These are phyloP conservation scores for Agrochola lota DNA, from an alignment of 2,888 invertebrate species.

Conservation along the genomic window DNA sequence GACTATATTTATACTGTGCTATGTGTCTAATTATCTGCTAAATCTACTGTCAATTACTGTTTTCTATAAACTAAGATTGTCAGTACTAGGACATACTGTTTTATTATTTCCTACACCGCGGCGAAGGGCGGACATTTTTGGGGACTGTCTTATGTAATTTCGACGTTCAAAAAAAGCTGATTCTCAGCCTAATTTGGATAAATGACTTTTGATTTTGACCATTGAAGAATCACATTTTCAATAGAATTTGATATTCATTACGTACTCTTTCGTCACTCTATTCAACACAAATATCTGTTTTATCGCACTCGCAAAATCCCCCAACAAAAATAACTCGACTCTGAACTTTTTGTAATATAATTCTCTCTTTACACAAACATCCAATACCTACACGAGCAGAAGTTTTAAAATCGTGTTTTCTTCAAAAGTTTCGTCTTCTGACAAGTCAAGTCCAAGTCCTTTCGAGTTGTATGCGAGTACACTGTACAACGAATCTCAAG, in stretches of 20 bases:
- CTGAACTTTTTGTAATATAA: constrained; percentile 25
- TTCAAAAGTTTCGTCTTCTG: constrained; percentile 26
- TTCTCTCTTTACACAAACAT: constrained; percentile 28
- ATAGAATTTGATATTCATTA: background rate
- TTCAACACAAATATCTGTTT: background rate
- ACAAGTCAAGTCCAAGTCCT: constrained; percentile 27
- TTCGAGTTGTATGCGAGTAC: constrained; percentile 19
- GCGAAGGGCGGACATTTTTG: background rate
- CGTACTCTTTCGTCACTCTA: background rate
- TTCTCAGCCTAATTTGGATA: background rate
- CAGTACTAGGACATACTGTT: background rate
- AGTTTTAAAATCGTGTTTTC: constrained; percentile 52
- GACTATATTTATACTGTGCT: no score
- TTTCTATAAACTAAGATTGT: background rate
- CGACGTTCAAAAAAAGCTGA: background rate
- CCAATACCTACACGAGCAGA: constrained; percentile 20
- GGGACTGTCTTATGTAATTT: background rate
- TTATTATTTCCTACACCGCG: background rate
- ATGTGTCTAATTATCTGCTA: background rate
- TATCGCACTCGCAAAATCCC: no score
- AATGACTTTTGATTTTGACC: background rate
- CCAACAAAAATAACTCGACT: background rate
- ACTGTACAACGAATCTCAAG: constrained; percentile 76
- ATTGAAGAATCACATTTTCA: background rate
- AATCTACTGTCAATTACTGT: background rate